Evolutionary conservation across 2,888 invertebrate genomes (phyloP).

Genomic region (Neria commutata): DNA sequence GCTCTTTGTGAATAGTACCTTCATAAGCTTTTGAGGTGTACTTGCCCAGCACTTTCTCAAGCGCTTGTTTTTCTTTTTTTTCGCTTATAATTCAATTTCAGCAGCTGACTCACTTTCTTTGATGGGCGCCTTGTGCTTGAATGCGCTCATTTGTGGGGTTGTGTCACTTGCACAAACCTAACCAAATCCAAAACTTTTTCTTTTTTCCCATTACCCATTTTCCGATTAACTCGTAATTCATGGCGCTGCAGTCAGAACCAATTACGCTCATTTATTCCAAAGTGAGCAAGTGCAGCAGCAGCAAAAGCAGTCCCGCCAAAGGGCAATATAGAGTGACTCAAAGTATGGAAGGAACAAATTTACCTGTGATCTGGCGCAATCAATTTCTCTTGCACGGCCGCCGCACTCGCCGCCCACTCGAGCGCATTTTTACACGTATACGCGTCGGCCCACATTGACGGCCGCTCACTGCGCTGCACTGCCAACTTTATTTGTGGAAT

Average conservation of each 20-base stretch:
- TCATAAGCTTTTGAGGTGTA: no score
- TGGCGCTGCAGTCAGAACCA: background rate
- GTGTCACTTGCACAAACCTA: no score
- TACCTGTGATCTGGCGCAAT: background rate
- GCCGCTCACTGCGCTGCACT: background rate
- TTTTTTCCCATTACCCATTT: no score
- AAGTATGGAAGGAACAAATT: background rate
- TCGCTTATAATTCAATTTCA: no score
- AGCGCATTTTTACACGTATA: background rate
- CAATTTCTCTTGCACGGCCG: background rate
- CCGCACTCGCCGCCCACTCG: background rate
- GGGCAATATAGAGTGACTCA: no score
- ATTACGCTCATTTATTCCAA: background rate
- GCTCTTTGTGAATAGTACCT: no score
- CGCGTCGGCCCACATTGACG: background rate
- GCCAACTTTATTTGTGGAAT: slow-evolving; percentile 10
- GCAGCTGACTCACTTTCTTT: no score
- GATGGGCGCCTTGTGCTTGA: no score
- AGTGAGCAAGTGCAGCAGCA: background rate
- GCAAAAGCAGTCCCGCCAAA: background rate
- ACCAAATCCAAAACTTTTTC: background rate
- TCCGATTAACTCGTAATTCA: no score
- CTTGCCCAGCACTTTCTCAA: no score
- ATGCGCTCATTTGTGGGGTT: no score
- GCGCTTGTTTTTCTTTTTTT: no score